Evolutionary conservation across 2,113 vertebrate genomes (phyloP), one percentile per base, ranked within the genome.

Genomic region (Cyanistes caeruleus): DNA sequence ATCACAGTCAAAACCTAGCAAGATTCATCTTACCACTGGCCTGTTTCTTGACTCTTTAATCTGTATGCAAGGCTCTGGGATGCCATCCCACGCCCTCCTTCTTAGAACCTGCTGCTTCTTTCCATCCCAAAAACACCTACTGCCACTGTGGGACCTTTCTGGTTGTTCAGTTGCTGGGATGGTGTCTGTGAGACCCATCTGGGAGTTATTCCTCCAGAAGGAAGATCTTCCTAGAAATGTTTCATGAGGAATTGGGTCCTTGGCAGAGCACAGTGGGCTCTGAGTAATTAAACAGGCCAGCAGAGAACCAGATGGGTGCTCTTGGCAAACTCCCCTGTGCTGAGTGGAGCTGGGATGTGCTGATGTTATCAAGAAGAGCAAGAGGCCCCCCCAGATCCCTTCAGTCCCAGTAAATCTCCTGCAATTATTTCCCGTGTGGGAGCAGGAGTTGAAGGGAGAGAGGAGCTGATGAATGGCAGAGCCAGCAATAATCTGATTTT

Each of bases 401-500:
- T 85, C 58, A 46, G 46, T 82, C 31, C 60, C 53, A 11, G 25
- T 82, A 68, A 93, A 68, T 87, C 53, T 81, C 19, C 43, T 3
- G 21, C 53, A 89, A 52, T 89, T 87, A 46, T 89, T 91, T 82
- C 49, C 74, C 3, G 2, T 15, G 39, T 12, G 77, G 59, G 59
- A 77, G 59, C 79, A 74, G 60, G 64, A 96, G 73, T 87, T 95
- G 77, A 89, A 81, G 64, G 52, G 11, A 75, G 52, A 91, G 73
- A 64, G 76, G 30, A 74, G 39, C 52, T 95, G 89, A 95, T 91
- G 86, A 97, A 81, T 84, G 69, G 52, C 51, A 91, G 81, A 60
- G 77, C 86, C 64, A 84, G 21, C 60, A 89, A 78, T 81, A 92
- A 89, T 41, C 86, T 87, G 86, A 82, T 84, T 94, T 90, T 89